These are phyloP conservation scores for Marisa cornuarietis DNA, from an alignment of 1,140 invertebrate species.

Conservation along the genomic window DNA sequence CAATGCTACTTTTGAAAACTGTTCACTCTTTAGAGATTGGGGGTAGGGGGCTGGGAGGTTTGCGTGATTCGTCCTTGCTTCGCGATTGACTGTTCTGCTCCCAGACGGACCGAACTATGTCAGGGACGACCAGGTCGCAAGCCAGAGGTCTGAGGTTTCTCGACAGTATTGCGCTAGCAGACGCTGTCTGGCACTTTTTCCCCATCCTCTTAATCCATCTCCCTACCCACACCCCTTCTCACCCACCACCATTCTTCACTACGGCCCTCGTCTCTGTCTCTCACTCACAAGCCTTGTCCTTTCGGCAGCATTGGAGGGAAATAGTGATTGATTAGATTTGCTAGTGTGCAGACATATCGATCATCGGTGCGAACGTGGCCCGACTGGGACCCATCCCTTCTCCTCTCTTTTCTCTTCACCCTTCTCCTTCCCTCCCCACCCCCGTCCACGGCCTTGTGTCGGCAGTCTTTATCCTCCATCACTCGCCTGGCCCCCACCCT, in stretches of 20 bases:
- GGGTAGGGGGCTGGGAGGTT: not conserved
- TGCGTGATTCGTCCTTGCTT: not conserved
- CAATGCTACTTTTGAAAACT: no score
- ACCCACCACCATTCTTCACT: no score
- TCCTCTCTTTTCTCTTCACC: not conserved
- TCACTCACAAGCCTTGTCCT: no score
- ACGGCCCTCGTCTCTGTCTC: no score
- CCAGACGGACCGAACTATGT: no score
- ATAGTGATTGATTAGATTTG: conserved; percentile 25
- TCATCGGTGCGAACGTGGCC: not conserved
- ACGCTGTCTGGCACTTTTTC: not conserved
- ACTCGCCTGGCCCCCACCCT: not conserved
- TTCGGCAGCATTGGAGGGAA: not conserved
- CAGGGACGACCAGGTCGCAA: no score
- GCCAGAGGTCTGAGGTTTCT: no score
- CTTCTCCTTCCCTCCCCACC: not conserved
- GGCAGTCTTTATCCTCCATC: not conserved
- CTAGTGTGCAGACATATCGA: conserved; percentile 25
- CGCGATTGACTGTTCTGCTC: not conserved
- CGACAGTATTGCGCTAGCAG: no score
- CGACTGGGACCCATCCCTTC: not conserved
- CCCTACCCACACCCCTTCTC: not conserved
- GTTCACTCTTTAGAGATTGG: no score
- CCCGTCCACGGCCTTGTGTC: not conserved
- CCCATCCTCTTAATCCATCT: not conserved